Percentiles rank a stretch among this genome's conserved stretches.
These are phyloP conservation scores for Stigmatopora argus DNA, from an alignment of 2,113 vertebrate genomes.

Conservation along the genomic window DNA sequence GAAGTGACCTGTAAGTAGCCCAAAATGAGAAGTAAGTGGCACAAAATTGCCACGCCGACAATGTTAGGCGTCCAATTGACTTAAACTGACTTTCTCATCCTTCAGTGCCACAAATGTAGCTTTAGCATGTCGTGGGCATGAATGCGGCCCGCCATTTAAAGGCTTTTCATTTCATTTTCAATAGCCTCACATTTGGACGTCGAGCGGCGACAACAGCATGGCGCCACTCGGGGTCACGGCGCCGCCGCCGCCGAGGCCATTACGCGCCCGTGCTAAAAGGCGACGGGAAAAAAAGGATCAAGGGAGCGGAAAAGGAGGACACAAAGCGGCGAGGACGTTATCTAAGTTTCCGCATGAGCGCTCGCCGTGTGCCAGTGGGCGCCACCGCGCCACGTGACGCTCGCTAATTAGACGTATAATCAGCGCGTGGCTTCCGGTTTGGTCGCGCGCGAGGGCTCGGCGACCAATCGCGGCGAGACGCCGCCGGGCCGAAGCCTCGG, in stretches of 20 bases:
- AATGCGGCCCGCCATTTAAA: too few species aligned
- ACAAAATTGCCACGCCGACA: too few species aligned
- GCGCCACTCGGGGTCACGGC: too few species aligned
- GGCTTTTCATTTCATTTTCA: too few species aligned
- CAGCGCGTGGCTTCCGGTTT: background rate
- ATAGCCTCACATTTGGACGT: too few species aligned
- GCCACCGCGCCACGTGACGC: background rate
- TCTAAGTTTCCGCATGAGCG: slow-evolving; percentile 48
- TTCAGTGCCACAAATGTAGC: too few species aligned
- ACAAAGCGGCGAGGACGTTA: slow-evolving; percentile 35
- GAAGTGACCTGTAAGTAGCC: too few species aligned
- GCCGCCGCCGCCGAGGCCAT: background rate
- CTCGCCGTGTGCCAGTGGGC: slow-evolving; percentile 2
- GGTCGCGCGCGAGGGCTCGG: background rate
- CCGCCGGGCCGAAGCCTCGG: slow-evolving; percentile 55
- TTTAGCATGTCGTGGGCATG: too few species aligned
- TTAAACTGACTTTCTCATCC: too few species aligned
- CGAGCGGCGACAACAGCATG: too few species aligned
- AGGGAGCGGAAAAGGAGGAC: slow-evolving; percentile 40
- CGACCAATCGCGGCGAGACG: slow-evolving; percentile 39
- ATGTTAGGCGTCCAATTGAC: too few species aligned
- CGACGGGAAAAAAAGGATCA: slow-evolving; percentile 13
- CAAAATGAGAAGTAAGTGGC: too few species aligned
- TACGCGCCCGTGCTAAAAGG: background rate
- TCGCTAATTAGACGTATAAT: background rate